Evolutionary conservation across 2,113 vertebrate genomes (phyloP), one percentile per base, ranked within the genome.

Genomic region (Alces alces): DNA sequence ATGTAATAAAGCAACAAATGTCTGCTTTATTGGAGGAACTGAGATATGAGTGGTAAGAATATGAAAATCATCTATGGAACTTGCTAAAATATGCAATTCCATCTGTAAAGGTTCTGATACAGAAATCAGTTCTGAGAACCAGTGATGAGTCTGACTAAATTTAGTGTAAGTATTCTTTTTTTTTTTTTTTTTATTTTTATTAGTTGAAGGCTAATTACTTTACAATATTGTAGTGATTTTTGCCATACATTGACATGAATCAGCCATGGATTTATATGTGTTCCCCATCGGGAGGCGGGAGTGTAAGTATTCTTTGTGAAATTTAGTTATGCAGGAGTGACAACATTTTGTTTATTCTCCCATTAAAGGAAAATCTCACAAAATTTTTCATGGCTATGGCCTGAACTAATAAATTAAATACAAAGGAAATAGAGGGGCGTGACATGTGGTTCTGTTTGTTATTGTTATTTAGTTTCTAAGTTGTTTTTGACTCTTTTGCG

Each of bases 401-500:
- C 25, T 73, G 23, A 28, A 43, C 25, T 45, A 52, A 13, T 30
- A 70, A 91, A 36, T 58, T 47, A 54, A 92, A 60, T 1, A 14
- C 52, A 84, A 70, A 91, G 27, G 8, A 76, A 79, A 19, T 21
- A 45, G 27, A 94, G 2, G 9, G 12, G 27, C 8, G 21, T 61
- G 43, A 12, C 54, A 10, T 45, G 1, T 36, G 5, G 5, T 82
- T 57, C 16, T 54, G 64, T 19, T 21, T 70, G 9, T 70, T 66
- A 8, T n/a, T 64, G 19, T 70, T 36, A 11, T 36, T 70, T 36
- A 70, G 64, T 36, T 21, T 70, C n/a, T 70, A 36, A 70, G 64
- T 36, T 2, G 0, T 70, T 6, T n/a, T 70, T 70, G 1, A 21
- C 4, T 70, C 64, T 21, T 2, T 36, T 36, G n/a, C 1, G 0